Conservation (phyloP, 2,113 vertebrate genomes). For the Eleginops maclovinus region DNA sequence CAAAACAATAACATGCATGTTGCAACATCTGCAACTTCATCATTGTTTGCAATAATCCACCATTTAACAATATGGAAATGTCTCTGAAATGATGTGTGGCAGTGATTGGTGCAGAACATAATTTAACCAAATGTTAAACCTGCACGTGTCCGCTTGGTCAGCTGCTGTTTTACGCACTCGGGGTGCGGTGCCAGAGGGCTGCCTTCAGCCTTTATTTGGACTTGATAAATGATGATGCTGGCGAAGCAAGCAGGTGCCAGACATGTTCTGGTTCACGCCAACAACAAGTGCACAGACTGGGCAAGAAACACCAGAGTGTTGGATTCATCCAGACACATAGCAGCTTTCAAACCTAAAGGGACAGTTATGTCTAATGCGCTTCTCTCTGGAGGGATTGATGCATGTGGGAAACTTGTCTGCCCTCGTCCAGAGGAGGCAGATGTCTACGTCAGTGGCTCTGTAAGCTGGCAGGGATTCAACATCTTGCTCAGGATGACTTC, state of each 20-base stretch:
- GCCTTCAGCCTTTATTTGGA: conserved; percentile 43
- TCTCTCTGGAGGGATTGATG: conserved; percentile 22
- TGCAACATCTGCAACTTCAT: conserved; percentile 21
- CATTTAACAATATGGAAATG: background rate
- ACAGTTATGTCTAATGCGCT: conserved; percentile 19
- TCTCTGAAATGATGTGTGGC: background rate
- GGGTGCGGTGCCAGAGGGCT: conserved; percentile 38
- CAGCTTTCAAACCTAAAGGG: conserved; percentile 56
- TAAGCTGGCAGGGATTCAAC: conserved; percentile 36
- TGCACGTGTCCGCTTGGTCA: background rate
- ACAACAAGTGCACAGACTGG: conserved; percentile 61
- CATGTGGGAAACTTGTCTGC: conserved; percentile 23
- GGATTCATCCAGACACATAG: conserved; percentile 46
- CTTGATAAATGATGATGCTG: conserved; percentile 65
- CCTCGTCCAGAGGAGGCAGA: conserved; percentile 31
- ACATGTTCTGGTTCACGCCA: conserved; percentile 37
- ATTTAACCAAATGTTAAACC: background rate
- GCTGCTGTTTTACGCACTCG: conserved; percentile 43
- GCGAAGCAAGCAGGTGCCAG: conserved; percentile 71
- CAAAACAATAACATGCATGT: conserved; percentile 21
- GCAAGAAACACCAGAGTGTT: conserved; percentile 19
- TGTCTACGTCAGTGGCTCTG: conserved; percentile 46
- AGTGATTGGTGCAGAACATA: background rate
- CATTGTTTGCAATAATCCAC: background rate
- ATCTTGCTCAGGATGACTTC: conserved; percentile 22